A percentile compares a stretch with the other conserved stretches of the same genome.
Evolutionary conservation across 2,888 invertebrate species (phyloP).

Genomic region (Nemoura dubitans): DNA sequence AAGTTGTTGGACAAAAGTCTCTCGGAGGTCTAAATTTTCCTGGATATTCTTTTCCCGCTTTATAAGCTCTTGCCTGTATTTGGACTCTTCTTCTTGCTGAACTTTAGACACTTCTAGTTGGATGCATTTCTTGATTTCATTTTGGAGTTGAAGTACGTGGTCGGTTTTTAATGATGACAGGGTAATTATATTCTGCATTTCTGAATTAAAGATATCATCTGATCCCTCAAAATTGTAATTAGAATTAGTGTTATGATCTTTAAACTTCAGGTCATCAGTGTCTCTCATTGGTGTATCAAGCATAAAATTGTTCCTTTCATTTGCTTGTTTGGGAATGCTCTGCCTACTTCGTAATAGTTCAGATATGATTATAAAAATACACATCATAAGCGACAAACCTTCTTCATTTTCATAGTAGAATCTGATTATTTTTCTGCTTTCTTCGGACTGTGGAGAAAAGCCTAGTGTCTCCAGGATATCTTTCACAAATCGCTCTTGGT

Average conservation of each 20-base stretch:
- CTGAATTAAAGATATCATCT: slow-evolving; percentile 31
- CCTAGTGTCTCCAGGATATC: slow-evolving; percentile 61
- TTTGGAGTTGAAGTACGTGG: slow-evolving; percentile 37
- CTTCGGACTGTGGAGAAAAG: slow-evolving; percentile 51
- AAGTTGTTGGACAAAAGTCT: slow-evolving; percentile 23
- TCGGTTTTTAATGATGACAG: slow-evolving; percentile 39
- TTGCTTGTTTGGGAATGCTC: background rate
- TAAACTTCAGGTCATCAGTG: background rate
- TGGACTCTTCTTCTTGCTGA: slow-evolving; percentile 43
- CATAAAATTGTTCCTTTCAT: background rate
- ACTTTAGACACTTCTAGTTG: slow-evolving; percentile 39
- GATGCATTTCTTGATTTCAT: slow-evolving; percentile 42
- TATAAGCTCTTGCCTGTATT: slow-evolving; percentile 36
- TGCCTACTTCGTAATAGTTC: background rate
- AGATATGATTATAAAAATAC: slow-evolving; percentile 51
- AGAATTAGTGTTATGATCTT: slow-evolving; percentile 16
- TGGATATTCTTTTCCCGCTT: slow-evolving; percentile 42
- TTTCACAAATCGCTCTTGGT: slow-evolving; percentile 63
- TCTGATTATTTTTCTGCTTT: slow-evolving; percentile 51
- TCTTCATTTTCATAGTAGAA: slow-evolving; percentile 51
- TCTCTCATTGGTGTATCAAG: background rate
- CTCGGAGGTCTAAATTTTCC: slow-evolving; percentile 18
- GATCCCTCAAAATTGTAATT: background rate
- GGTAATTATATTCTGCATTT: slow-evolving; percentile 33
- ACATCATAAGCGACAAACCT: slow-evolving; percentile 53